Conservation (phyloP, 1,140 invertebrate species). For the Steinernema feltiae region DNA sequence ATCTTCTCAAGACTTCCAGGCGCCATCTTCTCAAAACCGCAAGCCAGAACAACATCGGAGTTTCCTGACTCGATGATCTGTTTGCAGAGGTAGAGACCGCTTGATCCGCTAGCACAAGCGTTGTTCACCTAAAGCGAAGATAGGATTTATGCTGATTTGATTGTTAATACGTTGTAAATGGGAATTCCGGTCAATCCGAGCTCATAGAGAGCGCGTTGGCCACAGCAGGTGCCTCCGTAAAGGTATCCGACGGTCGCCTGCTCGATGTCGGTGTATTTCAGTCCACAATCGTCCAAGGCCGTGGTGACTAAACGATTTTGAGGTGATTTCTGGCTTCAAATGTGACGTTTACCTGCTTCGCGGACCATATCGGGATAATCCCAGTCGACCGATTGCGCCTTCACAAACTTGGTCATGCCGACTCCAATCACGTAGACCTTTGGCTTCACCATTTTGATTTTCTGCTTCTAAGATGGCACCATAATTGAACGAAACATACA, state of each 20-base stretch:
- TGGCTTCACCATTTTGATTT: constrained; percentile 37
- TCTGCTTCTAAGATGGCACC: background rate
- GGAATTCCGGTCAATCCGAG: constrained; percentile 93
- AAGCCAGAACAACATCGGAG: constrained; percentile 77
- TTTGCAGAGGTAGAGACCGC: constrained; percentile 80
- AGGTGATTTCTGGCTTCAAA: background rate
- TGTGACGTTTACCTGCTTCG: constrained; percentile 67
- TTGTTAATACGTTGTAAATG: constrained; percentile 91
- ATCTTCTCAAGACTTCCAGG: constrained; percentile 75
- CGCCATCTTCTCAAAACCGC: constrained; percentile 98
- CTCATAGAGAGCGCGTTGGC: constrained; percentile 86
- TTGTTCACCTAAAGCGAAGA: constrained; percentile 73
- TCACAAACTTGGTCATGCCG: constrained; percentile 91
- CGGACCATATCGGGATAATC: constrained; percentile 92
- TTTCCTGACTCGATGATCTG: constrained; percentile 79
- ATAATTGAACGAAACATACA: background rate
- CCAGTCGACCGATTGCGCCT: constrained; percentile 74
- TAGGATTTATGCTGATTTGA: too few species aligned
- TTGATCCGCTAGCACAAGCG: constrained; percentile 91
- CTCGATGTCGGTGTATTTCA: constrained; percentile 74
- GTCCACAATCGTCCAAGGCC: constrained; percentile 76
- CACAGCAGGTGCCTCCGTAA: constrained; percentile 90
- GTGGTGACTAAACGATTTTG: constrained; percentile 66
- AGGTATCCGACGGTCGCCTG: constrained; percentile 89
- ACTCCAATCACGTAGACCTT: constrained; percentile 85